A percentile compares a stretch with the other conserved stretches of the same genome.
phyloP scores from a whole-genome alignment of 2,797 vertebrate species.

The Knipowitschia caucasica region DNA sequence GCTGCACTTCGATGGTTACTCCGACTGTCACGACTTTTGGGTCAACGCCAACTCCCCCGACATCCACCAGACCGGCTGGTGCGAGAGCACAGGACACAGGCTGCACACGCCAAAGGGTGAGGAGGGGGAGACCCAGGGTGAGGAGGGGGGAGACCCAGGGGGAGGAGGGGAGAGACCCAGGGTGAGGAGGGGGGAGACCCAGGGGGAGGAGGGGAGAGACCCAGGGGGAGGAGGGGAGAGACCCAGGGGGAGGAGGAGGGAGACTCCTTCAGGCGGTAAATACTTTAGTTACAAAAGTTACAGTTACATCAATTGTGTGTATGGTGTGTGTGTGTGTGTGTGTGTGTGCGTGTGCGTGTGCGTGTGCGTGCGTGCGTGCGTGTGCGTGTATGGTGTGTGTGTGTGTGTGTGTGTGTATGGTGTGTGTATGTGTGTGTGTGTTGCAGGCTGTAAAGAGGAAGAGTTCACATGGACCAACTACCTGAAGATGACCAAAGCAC shows the following conservation, averaged over 20 bases:
- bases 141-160: background rate
- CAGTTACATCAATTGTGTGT: too few species aligned
- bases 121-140: constrained; percentile 7
- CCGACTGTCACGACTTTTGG: constrained; percentile 98
- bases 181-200: background rate
- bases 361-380: too few species aligned
- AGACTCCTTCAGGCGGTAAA: too few species aligned
- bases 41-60: constrained; percentile 91
- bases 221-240: too few species aligned
- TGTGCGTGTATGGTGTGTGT: too few species aligned
- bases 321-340: too few species aligned
- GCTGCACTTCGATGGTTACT: constrained; percentile 97
- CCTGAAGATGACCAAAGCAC: constrained; percentile 90
- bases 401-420: too few species aligned
- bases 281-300: too few species aligned
- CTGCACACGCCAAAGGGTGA: constrained; percentile 95
- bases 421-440: too few species aligned
- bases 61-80: constrained; percentile 92
- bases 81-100: constrained; percentile 92
- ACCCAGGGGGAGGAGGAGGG: too few species aligned
- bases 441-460: constrained; percentile 93
- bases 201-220: background rate
- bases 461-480: constrained; percentile 97
- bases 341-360: too few species aligned
- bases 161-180: background rate